These are phyloP conservation scores for Helleia helle DNA, from an alignment of 2,888 invertebrate genomes.

Conservation along the genomic window DNA sequence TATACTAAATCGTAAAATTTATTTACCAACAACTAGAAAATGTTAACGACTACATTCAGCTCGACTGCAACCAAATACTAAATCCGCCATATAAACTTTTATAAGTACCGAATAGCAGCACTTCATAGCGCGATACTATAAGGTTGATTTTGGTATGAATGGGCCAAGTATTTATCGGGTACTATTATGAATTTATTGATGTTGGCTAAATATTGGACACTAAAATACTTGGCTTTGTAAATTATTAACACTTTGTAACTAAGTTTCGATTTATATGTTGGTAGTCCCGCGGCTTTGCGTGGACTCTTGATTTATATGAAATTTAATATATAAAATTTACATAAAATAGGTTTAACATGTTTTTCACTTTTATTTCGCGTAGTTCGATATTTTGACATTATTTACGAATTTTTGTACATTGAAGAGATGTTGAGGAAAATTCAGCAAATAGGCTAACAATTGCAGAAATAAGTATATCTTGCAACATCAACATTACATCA, in stretches of 20 bases:
- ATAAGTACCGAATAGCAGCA: slow-evolving; percentile 25
- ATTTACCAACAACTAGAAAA: slow-evolving; percentile 14
- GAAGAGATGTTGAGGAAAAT: no score
- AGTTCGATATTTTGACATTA: no score
- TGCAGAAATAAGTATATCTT: no score
- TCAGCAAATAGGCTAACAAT: no score
- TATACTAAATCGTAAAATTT: slow-evolving; percentile 16
- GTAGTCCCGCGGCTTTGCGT: no score
- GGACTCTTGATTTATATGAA: no score
- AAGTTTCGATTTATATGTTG: no score
- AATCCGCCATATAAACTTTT: slow-evolving; percentile 28
- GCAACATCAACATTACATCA: no score
- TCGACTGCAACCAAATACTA: slow-evolving; percentile 16
- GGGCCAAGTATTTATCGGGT: neutral
- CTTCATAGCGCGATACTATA: neutral
- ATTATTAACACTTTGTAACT: neutral
- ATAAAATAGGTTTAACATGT: no score
- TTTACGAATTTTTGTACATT: no score
- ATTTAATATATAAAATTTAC: no score
- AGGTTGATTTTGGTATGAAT: neutral
- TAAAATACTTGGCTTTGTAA: neutral
- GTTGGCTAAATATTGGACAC: neutral
- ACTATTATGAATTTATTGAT: neutral
- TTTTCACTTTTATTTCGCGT: no score
- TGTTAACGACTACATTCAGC: slow-evolving; percentile 9